These are phyloP conservation scores for Drosophila nr. perissopoda DNA, from an alignment of 2,888 invertebrate species.

Conservation along the genomic window DNA sequence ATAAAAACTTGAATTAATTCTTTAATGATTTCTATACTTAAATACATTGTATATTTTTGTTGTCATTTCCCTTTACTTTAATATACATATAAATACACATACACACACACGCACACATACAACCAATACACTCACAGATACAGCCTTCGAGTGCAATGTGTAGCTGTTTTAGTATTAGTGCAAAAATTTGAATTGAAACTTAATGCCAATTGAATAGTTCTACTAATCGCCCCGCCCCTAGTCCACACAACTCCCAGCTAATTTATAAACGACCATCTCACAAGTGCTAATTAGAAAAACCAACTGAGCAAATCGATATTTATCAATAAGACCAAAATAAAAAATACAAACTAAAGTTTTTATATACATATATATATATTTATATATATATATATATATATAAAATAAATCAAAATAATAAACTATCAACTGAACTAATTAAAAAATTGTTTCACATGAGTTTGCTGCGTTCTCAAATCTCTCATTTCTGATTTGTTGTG, in stretches of 20 bases:
- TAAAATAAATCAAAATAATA: conserved; percentile 13
- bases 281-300: conserved; percentile 84
- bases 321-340: conserved; percentile 30
- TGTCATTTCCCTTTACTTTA: conserved; percentile 4
- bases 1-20: conserved; percentile 1
- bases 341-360: conserved; percentile 3
- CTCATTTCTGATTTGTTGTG: conserved; percentile 30
- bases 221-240: conserved; percentile 1
- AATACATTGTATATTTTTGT: conserved; percentile 2
- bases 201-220: conserved; percentile 54
- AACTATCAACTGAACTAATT: conserved; percentile 29
- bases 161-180: conserved; percentile 50
- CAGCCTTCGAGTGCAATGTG: conserved; percentile 39
- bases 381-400: conserved; percentile 3
- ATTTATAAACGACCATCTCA: conserved; percentile 85
- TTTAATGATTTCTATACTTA: conserved; percentile 11
- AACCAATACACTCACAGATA: conserved; percentile 10
- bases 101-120: conserved; percentile 10
- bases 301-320: conserved; percentile 51
- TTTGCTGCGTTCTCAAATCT: conserved; percentile 57
- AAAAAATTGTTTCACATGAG: conserved; percentile 43
- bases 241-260: conserved; percentile 39
- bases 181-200: conserved; percentile 37
- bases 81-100: not conserved
- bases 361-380: conserved; percentile 8